Base-by-base conservation (phyloP, 2,113 vertebrate genomes). In the Neomonachus schauinslandi region DNA sequence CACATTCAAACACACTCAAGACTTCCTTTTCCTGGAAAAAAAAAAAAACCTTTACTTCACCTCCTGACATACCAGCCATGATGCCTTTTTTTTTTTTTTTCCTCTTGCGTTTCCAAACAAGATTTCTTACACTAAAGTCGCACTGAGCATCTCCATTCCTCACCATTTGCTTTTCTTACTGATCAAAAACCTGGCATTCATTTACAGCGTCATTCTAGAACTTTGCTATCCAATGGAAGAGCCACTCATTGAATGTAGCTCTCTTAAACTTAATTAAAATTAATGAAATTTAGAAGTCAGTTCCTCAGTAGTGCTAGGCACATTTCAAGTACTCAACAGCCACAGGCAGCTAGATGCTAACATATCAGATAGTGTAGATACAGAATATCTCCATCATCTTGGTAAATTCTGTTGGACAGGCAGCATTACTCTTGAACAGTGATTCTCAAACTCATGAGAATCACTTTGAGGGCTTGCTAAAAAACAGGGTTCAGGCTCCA, bases 251-350 rank as follows among this genome's bases (percentile, higher is more conserved):
- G 31, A 11, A 1, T 18, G 5, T 15, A 74, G 26, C 26, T 33
- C 31, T 92, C 82, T 76, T 69, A 79, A 88, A 63, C 67, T 49
- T 65, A 51, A 90, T 86, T 59, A n/a, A 84, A 94, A 77, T 76
- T 36, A 69, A 42, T 39, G 7, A n/a, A 61, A 69, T 55, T 36
- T 11, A 28, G 67, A 93, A 55, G 21, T 63, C 26, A 26, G 6
- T 69, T 13, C 63, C 55, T 80, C 8, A 4, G 57, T 59, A 69
- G 74, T 67, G 42, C 59, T 80, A 31, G 81, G 6, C 74, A 61
- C 65, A 33, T 81, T 49, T 63, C 33, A 28, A 83, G 59, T 16
- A 31, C n/a, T 53, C 5, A 59, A 3, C 5, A 71, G 31, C 53
- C 67, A 36, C 36, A 39, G 0, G 7, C 1, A 3, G 59, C 51